Base-by-base conservation (phyloP, 2,113 vertebrate species). In the Dicentrarchus labrax region DNA sequence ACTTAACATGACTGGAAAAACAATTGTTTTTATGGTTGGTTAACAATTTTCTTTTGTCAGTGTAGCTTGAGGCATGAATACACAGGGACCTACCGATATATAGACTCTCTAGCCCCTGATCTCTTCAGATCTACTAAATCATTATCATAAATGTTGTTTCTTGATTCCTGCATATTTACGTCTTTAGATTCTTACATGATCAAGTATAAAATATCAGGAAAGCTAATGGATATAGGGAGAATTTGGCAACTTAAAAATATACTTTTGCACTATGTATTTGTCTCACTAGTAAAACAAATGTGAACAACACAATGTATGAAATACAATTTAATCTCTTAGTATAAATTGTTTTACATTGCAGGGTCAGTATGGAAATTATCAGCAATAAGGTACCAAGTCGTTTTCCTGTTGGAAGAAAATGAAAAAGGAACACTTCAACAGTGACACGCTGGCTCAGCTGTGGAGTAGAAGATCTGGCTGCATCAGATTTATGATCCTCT, bases 321-420 rank as follows among this genome's bases (percentile, higher is more conserved):
- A 70, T n/a, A 0, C 8, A 22, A 19, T 43, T 24, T 54, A 70
- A 53, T 39, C 24, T 51, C 7, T 65, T 2, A 2, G 24, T 78
- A 22, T 80, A 17, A 78, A 62, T 45, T 0, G 0, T 66, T 89
- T 82, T 64, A 11, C 68, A 36, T 90, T 78, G 15, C 95, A 99
- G 98, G 97, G 97, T 93, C 98, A 98, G 78, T 99, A 98, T 80
- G 97, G 97, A 90, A 98, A 97, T 92, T 98, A 97, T 95, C 97
- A 97, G 95, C 97, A 98, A 94, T 98, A 95, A 96, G 60, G 80
- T 87, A 84, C 43, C 17, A 48, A 13, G 5, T 6, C 57, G 70
- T 72, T 73, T 64, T 74, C 17, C 71, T 22, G 59, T 24, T 51
- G 43, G 67, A 82, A 59, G 72, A 54, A 76, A 73, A 73, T 39